These are phyloP conservation scores for Germaria angustata DNA, from an alignment of 2,888 invertebrate species.

Conservation along the genomic window DNA sequence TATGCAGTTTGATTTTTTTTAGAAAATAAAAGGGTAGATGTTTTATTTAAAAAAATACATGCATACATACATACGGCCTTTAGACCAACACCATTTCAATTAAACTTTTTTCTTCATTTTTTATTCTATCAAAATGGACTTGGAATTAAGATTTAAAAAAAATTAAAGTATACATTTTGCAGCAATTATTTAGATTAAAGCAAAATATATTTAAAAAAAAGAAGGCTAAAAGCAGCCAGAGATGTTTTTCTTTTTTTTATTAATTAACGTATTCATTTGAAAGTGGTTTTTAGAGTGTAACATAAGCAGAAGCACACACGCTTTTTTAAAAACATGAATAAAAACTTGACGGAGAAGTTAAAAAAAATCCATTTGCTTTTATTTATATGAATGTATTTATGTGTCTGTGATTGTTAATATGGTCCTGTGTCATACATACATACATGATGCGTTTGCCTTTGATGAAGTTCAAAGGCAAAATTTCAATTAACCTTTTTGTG, in stretches of 20 bases:
- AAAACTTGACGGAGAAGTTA: not conserved
- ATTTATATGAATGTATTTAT: not conserved
- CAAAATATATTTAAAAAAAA: conserved; percentile 34
- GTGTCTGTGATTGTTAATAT: not conserved
- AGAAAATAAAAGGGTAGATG: conserved; percentile 20
- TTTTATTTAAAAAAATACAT: not conserved
- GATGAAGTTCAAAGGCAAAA: conserved; percentile 61
- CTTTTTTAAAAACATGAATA: not conserved
- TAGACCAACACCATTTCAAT: conserved; percentile 36
- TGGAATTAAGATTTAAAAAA: conserved; percentile 42
- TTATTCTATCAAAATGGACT: conserved; percentile 48
- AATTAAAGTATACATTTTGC: conserved; percentile 4
- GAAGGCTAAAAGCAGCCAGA: not conserved
- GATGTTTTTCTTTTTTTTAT: not conserved
- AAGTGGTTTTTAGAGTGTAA: conserved; percentile 34
- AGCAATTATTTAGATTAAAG: conserved; percentile 55
- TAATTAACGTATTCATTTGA: conserved; percentile 55
- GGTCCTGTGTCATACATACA: not conserved
- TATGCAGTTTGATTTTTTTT: conserved; percentile 31
- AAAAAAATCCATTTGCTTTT: conserved; percentile 1
- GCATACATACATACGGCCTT: not conserved
- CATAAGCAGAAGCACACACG: not conserved
- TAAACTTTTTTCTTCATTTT: not conserved
- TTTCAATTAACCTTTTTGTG: conserved; percentile 62
- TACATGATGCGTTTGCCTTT: not conserved